phyloP scores from a whole-genome alignment of 2,888 invertebrate species.

The Drosophila picticornis region DNA sequence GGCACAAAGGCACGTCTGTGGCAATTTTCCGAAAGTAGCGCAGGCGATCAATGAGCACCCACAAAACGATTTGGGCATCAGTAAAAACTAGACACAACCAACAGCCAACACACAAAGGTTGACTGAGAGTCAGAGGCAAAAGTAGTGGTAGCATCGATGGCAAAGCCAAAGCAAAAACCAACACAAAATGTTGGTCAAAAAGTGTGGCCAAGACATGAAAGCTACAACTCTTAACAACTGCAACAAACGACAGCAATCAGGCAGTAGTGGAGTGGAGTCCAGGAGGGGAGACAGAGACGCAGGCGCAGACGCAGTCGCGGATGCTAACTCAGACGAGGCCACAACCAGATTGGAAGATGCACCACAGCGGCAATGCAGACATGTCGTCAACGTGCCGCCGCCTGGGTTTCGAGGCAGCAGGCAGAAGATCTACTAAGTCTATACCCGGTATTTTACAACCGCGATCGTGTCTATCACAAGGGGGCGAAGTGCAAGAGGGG shows the following conservation, averaged over 20 bases:
- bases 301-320: background rate
- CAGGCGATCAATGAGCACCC: conserved; percentile 77
- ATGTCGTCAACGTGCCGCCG: conserved; percentile 77
- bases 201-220: conserved; percentile 83
- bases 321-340: conserved; percentile 31
- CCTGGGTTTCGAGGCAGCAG: conserved; percentile 33
- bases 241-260: conserved; percentile 80
- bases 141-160: conserved; percentile 6
- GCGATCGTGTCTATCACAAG: conserved; percentile 81
- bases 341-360: conserved; percentile 61
- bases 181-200: conserved; percentile 79
- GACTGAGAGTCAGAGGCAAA: conserved; percentile 12
- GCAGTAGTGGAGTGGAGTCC: conserved; percentile 23
- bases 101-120: conserved; percentile 46
- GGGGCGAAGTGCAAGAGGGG: conserved; percentile 19
- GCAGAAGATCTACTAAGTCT: conserved; percentile 74
- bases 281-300: background rate
- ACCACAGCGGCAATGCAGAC: conserved; percentile 66
- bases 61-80: conserved; percentile 68
- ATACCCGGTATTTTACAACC: conserved; percentile 80
- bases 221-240: conserved; percentile 82
- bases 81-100: conserved; percentile 17
- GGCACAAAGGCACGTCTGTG: conserved; percentile 72
- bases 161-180: conserved; percentile 22
- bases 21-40: conserved; percentile 78